Base-by-base conservation (phyloP, 2,888 invertebrate species). In the Syrista parreyssii region DNA sequence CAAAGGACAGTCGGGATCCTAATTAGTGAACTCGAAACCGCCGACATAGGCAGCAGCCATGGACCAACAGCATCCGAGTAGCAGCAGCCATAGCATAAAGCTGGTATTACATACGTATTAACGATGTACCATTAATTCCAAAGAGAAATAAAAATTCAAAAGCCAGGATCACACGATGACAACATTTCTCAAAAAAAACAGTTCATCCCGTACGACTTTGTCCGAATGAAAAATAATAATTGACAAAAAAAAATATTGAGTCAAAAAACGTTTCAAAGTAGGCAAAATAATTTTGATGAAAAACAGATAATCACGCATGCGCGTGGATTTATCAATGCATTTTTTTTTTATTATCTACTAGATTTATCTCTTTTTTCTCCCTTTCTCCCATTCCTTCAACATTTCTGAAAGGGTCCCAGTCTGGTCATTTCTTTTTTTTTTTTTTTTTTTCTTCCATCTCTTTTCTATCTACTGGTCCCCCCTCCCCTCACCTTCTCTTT, bases 1-100 rank as follows among this genome's bases (percentile, higher is more conserved):
- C 77, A 77, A 77, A 77, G 77, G 77, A 77, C 77, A 68, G 40
- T 74, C 77, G 77, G 69, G 68, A 12, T 75, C 77, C 77, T 77
- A 77, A 77, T 77, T 77, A 77, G 77, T 71, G 77, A 77, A 74
- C 55, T 55, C 55, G 55, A 55, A 55, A 55, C 55, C 23, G 55
- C 55, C 55, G 55, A 55, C 55, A 55, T 6, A 55, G 55, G 23
- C 55, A 55, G 55, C 55, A 55, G 12, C 9, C 55, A 23, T 0
- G 55, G 55, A 55, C 55, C 55, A 55, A 9, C 55, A 55, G 55
- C 55, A 55, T 55, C 55, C 1, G 55, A 23, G 55, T 23, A 55
- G 23, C 23, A 55, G 23, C 55, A 55, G 9, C 23, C 23, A 55
- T 55, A 23, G 23, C 6, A 55, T 55, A 55, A 55, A 55, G 55